A percentile compares a stretch with the other conserved stretches of the same genome.
Evolutionary conservation across 2,888 invertebrate species (phyloP).

Genomic region (Chironomus riparius): DNA sequence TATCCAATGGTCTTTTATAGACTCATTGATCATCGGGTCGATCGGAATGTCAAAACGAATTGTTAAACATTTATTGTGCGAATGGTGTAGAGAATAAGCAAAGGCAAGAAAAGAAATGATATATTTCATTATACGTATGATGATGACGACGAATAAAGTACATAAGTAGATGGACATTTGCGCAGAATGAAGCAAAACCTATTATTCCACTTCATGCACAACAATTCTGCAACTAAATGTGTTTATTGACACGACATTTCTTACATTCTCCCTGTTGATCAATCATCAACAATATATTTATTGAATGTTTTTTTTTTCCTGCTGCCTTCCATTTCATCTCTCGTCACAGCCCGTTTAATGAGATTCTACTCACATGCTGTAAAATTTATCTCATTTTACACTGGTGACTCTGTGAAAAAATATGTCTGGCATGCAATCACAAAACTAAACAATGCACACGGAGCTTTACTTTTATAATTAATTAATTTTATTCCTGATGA

Average conservation of each 20-base stretch:
- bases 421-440: conserved; percentile 13
- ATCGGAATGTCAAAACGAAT: conserved; percentile 23
- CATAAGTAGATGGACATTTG: not conserved
- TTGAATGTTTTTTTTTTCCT: not conserved
- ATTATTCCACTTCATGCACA: not conserved
- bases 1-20: not conserved
- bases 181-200: not conserved
- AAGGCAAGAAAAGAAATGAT: not conserved
- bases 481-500: conserved; percentile 25
- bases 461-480: conserved; percentile 16
- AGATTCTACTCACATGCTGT: conserved; percentile 23
- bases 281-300: conserved; percentile 6
- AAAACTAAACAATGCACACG: not conserved
- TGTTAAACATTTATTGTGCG: conserved; percentile 18
- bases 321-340: not conserved
- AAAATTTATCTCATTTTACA: not conserved
- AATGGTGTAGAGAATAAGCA: not conserved
- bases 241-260: conserved; percentile 28
- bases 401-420: not conserved
- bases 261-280: conserved; percentile 20
- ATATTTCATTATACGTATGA: not conserved
- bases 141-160: not conserved
- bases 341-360: not conserved
- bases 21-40: conserved; percentile 18
- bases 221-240: conserved; percentile 11